phyloP scores from a whole-genome alignment of 23 tunicate genomes.

The Trididemnum nubilum region DNA sequence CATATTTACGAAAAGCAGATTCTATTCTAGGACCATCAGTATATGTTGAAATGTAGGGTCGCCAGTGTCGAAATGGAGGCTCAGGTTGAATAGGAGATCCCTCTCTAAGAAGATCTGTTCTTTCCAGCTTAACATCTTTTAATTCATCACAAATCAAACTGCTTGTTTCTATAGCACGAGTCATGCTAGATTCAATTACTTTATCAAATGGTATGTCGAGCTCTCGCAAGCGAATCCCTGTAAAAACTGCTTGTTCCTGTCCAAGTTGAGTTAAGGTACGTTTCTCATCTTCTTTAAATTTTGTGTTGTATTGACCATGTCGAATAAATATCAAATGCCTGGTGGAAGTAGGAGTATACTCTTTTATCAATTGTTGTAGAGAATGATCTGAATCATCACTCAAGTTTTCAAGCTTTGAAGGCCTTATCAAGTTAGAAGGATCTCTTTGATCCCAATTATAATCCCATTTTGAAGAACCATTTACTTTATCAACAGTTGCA shows the following conservation, averaged over 20 bases:
- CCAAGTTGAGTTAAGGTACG: slow-evolving; percentile 65
- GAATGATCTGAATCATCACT: background rate
- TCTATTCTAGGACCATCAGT: slow-evolving; percentile 80
- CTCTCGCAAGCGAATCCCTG: slow-evolving; percentile 63
- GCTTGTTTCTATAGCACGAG: slow-evolving; percentile 84
- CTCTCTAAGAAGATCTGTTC: slow-evolving; percentile 69
- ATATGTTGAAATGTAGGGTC: slow-evolving; percentile 30
- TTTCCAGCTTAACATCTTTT: slow-evolving; percentile 13
- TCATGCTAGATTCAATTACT: slow-evolving; percentile 73
- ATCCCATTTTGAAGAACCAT: slow-evolving; percentile 44
- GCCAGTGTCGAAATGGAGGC: slow-evolving; percentile 65
- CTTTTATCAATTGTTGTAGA: slow-evolving; percentile 5
- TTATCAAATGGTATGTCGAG: slow-evolving; percentile 23
- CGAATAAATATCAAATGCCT: slow-evolving; percentile 72
- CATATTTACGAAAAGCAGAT: slow-evolving; percentile 78
- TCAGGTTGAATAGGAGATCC: slow-evolving; percentile 80
- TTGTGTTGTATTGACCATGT: slow-evolving; percentile 85
- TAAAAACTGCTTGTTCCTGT: slow-evolving; percentile 73
- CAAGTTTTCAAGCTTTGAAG: slow-evolving; percentile 25
- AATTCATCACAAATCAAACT: slow-evolving; percentile 43
- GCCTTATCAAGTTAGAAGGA: slow-evolving; percentile 35
- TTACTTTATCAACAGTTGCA: background rate
- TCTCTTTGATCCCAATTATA: slow-evolving; percentile 82
- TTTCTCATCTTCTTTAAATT: slow-evolving; percentile 56
- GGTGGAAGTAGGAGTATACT: slow-evolving; percentile 58